Percentiles rank a stretch among this genome's conserved stretches.
These are phyloP conservation scores for Emydoidea blandingii DNA, from an alignment of 2,797 vertebrate species.

Conservation along the genomic window DNA sequence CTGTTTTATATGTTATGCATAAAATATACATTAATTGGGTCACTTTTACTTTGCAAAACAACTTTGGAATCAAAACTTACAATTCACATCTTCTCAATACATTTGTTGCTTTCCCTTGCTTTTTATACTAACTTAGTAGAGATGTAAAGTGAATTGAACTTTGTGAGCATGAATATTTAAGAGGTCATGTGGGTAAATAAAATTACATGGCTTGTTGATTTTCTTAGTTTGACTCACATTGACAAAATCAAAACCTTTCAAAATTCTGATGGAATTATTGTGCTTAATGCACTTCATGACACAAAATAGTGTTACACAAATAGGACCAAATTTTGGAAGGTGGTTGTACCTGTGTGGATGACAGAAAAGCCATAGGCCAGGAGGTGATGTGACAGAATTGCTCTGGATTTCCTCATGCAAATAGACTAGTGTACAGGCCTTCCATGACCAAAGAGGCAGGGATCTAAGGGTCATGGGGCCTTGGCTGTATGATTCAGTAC, in stretches of 20 bases:
- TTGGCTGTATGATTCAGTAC: neutral
- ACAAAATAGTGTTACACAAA: neutral
- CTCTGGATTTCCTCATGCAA: neutral
- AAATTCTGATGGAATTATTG: neutral
- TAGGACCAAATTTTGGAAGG: neutral
- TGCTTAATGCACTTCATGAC: neutral
- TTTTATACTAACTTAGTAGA: neutral
- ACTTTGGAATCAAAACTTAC: no score
- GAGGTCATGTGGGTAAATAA: neutral
- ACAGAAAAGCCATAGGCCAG: fast-evolving
- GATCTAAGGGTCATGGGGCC: neutral
- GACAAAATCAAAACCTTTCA: neutral
- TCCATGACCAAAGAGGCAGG: neutral
- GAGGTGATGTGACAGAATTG: neutral
- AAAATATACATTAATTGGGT: no score
- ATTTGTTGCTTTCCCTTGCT: neutral
- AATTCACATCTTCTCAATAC: no score
- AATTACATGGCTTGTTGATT: neutral
- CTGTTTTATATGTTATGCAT: no score
- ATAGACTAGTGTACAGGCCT: neutral
- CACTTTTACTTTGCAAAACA: no score
- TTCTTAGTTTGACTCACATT: neutral
- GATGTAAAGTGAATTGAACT: neutral
- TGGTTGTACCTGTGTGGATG: neutral
- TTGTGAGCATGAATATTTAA: fast-evolving